Conservation (phyloP, 2,888 invertebrate species). For the Geophilus truncorum region DNA sequence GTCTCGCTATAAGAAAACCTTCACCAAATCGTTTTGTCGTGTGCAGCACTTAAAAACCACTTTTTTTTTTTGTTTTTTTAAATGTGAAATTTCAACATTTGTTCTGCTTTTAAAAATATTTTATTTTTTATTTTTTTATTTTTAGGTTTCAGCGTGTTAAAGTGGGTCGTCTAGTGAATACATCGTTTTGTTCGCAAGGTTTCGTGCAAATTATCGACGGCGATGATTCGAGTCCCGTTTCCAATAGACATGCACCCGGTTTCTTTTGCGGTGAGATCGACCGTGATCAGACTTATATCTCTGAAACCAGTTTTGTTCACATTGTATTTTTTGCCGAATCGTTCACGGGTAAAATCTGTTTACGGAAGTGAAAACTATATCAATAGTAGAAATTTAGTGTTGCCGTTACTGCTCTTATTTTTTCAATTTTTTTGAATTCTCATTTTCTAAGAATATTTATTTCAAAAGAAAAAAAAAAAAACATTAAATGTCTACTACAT, state of each 20-base stretch:
- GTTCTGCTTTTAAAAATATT: neutral
- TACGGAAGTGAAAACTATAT: neutral
- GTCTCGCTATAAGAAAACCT: neutral
- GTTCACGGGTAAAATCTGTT: conserved; percentile 58
- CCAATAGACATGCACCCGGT: conserved; percentile 80
- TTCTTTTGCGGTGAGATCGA: conserved; percentile 91
- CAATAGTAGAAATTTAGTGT: neutral
- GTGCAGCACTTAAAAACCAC: neutral
- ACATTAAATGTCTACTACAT: neutral
- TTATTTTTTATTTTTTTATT: conserved; percentile 23
- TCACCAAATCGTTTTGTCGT: neutral
- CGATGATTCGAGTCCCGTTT: conserved; percentile 81
- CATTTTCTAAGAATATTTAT: neutral
- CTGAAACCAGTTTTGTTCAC: conserved; percentile 87
- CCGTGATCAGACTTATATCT: conserved; percentile 89
- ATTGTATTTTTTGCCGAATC: conserved; percentile 87
- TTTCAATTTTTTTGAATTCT: neutral
- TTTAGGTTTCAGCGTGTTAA: conserved; percentile 87
- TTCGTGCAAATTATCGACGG: conserved; percentile 89
- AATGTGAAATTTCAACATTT: neutral
- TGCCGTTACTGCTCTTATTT: neutral
- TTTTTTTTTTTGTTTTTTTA: neutral
- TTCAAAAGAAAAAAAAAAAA: no score
- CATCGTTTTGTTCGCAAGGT: conserved; percentile 80
- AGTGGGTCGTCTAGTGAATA: conserved; percentile 78